Conservation (phyloP, 1,140 invertebrate genomes). For the Spodoptera litura region DNA sequence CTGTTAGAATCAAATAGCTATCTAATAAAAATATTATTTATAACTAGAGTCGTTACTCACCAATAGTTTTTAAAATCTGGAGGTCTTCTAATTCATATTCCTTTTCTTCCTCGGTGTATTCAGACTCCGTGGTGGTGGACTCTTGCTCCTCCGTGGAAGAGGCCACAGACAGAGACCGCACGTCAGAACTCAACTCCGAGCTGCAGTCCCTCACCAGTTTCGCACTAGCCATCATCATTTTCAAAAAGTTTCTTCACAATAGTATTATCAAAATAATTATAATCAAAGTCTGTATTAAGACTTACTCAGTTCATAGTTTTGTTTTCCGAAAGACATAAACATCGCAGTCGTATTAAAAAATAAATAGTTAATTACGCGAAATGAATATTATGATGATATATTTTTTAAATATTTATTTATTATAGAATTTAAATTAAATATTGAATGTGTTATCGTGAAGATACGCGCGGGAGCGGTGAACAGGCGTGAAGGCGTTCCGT, state of each 20-base stretch:
- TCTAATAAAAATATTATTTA: background rate
- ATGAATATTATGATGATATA: background rate
- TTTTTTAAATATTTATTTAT: conserved; percentile 6
- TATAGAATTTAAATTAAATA: conserved; percentile 14
- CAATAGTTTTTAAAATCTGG: conserved; percentile 93
- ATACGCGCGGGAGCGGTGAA: conserved; percentile 54
- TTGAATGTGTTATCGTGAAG: conserved; percentile 45
- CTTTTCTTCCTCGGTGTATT: conserved; percentile 88
- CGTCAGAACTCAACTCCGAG: conserved; percentile 83
- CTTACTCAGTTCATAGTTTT: conserved; percentile 39
- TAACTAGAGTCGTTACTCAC: conserved; percentile 83
- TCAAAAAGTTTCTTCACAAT: conserved; percentile 51
- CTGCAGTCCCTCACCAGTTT: conserved; percentile 85
- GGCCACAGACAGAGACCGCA: conserved; percentile 80
- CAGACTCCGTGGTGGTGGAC: conserved; percentile 85
- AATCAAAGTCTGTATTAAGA: conserved; percentile 4
- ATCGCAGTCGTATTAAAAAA: conserved; percentile 1
- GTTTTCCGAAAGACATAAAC: conserved; percentile 35
- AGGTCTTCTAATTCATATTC: conserved; percentile 91
- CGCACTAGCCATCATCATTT: conserved; percentile 86
- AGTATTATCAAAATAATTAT: background rate
- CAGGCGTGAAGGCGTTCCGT: conserved; percentile 60
- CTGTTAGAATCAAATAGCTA: background rate
- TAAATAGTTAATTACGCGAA: conserved; percentile 4
- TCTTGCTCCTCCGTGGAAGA: conserved; percentile 84